phyloP scores from a whole-genome alignment of 2,113 vertebrate genomes.

The Sminthopsis crassicaudata region DNA sequence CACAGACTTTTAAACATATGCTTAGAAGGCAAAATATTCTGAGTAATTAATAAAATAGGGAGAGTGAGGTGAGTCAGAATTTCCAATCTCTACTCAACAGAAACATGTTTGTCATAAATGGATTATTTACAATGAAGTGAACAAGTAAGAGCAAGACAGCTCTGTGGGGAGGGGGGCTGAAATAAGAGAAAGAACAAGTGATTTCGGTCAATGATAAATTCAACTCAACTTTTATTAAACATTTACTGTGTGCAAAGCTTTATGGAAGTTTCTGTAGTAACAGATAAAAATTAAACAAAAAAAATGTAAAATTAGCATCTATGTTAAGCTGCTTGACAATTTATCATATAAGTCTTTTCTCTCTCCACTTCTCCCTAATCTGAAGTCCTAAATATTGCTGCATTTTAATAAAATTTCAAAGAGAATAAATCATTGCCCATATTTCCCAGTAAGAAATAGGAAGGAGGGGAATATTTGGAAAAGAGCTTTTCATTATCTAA shows the following conservation, averaged over 20 bases:
- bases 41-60: neutral
- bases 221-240: neutral
- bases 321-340: neutral
- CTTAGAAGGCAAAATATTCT: neutral
- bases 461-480: neutral
- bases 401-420: neutral
- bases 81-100: neutral
- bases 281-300: neutral
- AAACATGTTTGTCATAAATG: neutral
- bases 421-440: neutral
- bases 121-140: neutral
- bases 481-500: neutral
- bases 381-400: neutral
- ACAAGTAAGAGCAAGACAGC: neutral
- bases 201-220: neutral
- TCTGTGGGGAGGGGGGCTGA: neutral
- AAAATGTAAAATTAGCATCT: neutral
- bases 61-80: neutral
- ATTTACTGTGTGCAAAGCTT: neutral
- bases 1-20: neutral
- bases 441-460: neutral
- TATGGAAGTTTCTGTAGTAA: neutral
- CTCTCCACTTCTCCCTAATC: neutral
- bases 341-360: neutral
- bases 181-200: neutral